These are phyloP conservation scores for Agapornis roseicollis DNA, from an alignment of 2,113 vertebrate species.

Conservation along the genomic window DNA sequence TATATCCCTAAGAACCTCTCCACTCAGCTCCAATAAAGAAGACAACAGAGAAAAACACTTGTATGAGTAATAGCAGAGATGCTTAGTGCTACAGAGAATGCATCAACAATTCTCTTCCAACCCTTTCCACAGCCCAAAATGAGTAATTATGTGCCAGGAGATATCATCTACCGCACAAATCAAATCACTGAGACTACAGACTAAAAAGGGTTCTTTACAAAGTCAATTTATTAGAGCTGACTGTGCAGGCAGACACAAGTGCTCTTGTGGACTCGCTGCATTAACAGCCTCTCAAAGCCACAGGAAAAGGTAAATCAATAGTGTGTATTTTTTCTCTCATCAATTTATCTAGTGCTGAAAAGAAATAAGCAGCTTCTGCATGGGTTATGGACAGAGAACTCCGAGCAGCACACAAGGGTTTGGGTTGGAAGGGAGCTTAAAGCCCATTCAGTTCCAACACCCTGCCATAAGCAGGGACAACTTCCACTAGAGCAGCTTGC, in stretches of 20 bases:
- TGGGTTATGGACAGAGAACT: neutral
- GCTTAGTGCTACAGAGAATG: neutral
- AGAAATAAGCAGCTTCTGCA: neutral
- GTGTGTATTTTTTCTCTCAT: constrained; percentile 21
- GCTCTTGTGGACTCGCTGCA: constrained; percentile 23
- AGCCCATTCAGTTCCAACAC: neutral
- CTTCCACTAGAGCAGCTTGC: neutral
- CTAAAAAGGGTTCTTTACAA: constrained; percentile 14
- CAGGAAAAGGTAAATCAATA: constrained; percentile 53
- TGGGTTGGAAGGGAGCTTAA: neutral
- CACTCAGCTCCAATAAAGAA: neutral
- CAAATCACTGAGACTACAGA: constrained; percentile 24
- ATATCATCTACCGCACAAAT: constrained; percentile 52
- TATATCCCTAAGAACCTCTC: neutral
- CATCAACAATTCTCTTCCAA: constrained; percentile 34
- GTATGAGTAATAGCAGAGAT: constrained; percentile 2
- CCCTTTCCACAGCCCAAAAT: constrained; percentile 20
- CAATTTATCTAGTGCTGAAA: constrained; percentile 34
- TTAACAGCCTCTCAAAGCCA: constrained; percentile 60
- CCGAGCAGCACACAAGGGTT: neutral
- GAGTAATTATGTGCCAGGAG: constrained; percentile 54
- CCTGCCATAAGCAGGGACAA: neutral
- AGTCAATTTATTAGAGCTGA: constrained; percentile 62
- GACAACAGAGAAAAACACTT: neutral
- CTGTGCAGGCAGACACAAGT: constrained; percentile 36